These are phyloP conservation scores for Philaethria dido DNA, from an alignment of 2,888 invertebrate species.

Conservation along the genomic window DNA sequence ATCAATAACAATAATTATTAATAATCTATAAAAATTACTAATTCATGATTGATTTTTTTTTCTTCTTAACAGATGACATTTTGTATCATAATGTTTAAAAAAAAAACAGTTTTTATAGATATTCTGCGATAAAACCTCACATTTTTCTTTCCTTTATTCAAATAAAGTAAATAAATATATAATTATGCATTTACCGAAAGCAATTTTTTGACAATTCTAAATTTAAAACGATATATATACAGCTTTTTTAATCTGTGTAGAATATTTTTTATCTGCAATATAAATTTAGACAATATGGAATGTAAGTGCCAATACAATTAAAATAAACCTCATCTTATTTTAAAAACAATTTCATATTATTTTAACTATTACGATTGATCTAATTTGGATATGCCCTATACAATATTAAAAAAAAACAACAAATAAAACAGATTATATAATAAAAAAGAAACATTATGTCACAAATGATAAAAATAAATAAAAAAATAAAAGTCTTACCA, in stretches of 20 bases:
- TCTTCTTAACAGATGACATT: too few relatives aligned
- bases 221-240: background rate
- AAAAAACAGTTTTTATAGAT: too few relatives aligned
- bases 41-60: too few relatives aligned
- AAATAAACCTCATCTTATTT: background rate
- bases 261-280: background rate
- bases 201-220: too few relatives aligned
- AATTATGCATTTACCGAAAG: too few relatives aligned
- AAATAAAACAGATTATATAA: background rate
- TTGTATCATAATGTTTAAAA: too few relatives aligned
- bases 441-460: background rate
- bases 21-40: too few relatives aligned
- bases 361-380: background rate
- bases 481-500: too few relatives aligned
- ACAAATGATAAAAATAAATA: background rate
- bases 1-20: background rate
- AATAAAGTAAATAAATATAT: too few relatives aligned
- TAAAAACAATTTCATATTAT: conserved; percentile 3
- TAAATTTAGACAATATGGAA: conserved; percentile 5
- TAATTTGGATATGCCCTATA: conserved; percentile 3
- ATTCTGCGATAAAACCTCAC: too few relatives aligned
- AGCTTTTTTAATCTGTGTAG: background rate
- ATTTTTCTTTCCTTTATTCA: too few relatives aligned
- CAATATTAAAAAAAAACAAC: background rate
- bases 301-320: conserved; percentile 14